Conservation (phyloP, 2,113 vertebrate species). For the Ardeotis arabs region DNA sequence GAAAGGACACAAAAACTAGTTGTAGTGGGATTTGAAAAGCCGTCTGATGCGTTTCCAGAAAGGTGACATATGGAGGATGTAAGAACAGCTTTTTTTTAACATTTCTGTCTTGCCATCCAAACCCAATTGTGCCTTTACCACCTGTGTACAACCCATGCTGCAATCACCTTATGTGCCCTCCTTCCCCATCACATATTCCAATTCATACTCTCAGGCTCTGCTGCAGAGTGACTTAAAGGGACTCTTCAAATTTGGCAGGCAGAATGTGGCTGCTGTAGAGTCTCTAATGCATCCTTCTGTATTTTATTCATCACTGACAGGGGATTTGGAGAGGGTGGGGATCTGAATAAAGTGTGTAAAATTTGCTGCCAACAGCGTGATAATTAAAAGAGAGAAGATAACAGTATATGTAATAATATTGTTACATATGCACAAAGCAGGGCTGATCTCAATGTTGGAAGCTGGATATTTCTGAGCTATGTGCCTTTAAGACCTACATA, state of each 20-base stretch:
- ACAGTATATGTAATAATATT: constrained; percentile 11
- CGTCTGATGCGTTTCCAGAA: neutral
- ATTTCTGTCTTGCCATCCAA: neutral
- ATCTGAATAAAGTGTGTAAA: constrained; percentile 1
- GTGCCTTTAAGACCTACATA: constrained; percentile 66
- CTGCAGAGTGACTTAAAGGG: neutral
- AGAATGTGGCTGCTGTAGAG: neutral
- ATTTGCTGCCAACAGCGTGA: neutral
- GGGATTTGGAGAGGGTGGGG: neutral
- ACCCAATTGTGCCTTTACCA: neutral
- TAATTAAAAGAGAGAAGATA: constrained; percentile 34
- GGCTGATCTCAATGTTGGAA: neutral
- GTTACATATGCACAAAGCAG: constrained; percentile 21
- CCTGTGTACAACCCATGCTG: neutral
- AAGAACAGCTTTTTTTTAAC: neutral
- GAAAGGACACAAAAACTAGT: neutral
- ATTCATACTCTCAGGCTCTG: neutral
- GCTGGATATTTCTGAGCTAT: neutral
- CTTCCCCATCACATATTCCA: neutral
- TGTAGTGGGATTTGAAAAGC: neutral
- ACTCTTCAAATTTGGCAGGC: neutral
- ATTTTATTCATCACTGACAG: constrained; percentile 6
- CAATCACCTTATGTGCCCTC: neutral
- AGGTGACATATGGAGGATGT: neutral
- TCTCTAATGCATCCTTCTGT: neutral